phyloP scores from a whole-genome alignment of 1,140 invertebrate species.

The Whitmania pigra region DNA sequence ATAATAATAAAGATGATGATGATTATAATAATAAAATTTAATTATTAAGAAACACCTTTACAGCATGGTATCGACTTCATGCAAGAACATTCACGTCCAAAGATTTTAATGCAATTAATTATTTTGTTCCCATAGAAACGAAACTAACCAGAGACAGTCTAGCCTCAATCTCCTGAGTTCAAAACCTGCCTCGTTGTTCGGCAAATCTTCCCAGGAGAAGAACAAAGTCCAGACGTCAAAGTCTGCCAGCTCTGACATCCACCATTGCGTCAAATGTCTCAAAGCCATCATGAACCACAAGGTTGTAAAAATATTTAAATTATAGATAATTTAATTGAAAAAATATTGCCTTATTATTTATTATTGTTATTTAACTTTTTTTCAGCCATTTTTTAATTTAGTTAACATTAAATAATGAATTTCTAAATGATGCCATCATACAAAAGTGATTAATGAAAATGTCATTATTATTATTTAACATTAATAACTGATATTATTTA shows the following conservation, averaged over 20 bases:
- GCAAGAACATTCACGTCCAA: no score
- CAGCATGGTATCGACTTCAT: no score
- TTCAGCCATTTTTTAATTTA: no score
- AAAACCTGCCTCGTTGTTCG: neutral
- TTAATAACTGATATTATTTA: no score
- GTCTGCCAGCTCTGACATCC: neutral
- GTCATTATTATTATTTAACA: no score
- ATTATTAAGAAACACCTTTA: no score
- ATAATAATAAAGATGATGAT: neutral
- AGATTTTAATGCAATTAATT: no score
- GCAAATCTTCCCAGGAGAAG: neutral
- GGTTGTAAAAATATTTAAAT: neutral
- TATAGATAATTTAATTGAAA: neutral
- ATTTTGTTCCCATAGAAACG: no score
- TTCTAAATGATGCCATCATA: no score
- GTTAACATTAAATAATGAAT: no score
- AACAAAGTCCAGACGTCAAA: neutral
- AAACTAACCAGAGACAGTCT: neutral
- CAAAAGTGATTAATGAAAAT: no score
- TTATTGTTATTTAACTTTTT: neutral
- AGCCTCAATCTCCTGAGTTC: neutral
- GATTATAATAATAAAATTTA: no score
- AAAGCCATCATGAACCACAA: conserved; percentile 13
- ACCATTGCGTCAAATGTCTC: neutral
- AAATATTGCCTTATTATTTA: neutral